phyloP scores from a whole-genome alignment of 2,113 vertebrate species.

The Colius striatus region DNA sequence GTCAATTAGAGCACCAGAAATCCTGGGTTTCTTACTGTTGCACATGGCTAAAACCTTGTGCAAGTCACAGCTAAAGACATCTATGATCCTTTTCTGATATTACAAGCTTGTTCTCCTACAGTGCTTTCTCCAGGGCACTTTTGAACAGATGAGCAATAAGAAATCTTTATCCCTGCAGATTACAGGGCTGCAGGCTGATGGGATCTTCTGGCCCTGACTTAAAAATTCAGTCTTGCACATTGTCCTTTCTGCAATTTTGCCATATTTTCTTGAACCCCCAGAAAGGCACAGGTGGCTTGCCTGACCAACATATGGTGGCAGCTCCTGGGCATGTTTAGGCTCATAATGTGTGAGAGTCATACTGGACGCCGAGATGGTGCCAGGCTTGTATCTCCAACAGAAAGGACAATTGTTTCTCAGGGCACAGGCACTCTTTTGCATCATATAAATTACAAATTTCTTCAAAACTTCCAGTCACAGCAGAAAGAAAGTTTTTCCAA shows the following conservation, averaged over 20 bases:
- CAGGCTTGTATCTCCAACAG: constrained; percentile 9
- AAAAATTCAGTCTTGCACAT: background rate
- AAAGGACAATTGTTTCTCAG: constrained; percentile 30
- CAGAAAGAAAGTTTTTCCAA: constrained; percentile 60
- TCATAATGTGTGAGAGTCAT: background rate
- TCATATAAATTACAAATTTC: constrained; percentile 58
- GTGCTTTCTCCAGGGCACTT: background rate
- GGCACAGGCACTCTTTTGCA: constrained; percentile 38
- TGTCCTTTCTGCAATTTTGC: background rate
- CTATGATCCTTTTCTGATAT: background rate
- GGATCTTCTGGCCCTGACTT: background rate
- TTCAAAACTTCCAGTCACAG: constrained; percentile 61
- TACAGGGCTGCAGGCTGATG: background rate
- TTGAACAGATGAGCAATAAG: background rate
- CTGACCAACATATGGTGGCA: background rate
- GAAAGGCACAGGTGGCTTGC: background rate
- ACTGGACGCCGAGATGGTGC: background rate
- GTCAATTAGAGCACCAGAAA: background rate
- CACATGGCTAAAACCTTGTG: background rate
- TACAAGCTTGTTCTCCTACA: background rate
- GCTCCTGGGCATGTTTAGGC: background rate
- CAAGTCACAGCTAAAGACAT: background rate
- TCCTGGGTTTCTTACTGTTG: background rate
- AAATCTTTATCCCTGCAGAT: background rate
- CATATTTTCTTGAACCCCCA: background rate